Evolutionary conservation across 2,797 vertebrate genomes (phyloP), one percentile per base, ranked within the genome.

Genomic region (Sciaenops ocellatus): DNA sequence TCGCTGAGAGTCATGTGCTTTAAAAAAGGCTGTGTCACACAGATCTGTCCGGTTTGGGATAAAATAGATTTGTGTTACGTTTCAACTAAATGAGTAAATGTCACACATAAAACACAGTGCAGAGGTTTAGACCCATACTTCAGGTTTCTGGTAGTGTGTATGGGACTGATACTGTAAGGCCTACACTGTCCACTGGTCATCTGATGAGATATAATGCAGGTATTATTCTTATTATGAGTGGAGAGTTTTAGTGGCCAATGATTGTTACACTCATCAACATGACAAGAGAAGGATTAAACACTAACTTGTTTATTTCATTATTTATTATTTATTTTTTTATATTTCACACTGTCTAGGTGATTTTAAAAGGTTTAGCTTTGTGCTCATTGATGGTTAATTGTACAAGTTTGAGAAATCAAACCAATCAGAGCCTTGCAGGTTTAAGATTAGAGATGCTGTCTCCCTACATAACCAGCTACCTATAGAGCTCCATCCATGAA

Each of bases 51-150:
- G 57, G 52, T 68, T 64, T 30, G n/a, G 28, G 46, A 70, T 55
- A 47, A 50, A 78, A 59, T 42, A 76, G 51, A 61, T 46, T 10
- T 38, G 30, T 76, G 79, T 42, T 64, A 67, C 72, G 76, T 69
- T 73, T 75, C 62, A 75, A 67, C 86, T 68, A n/a, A n/a, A n/a
- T n/a, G 46, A 61, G 18, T 34, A 64, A 79, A 61, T 73, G 69
- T 42, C 67, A 80, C 68, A 55, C 62, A 75, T 2, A 47, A 74
- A 11, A 52, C 24, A 72, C 61, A 69, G 42, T 17, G 1, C 61
- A 69, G 55, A 20, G 72, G 60, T 61, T 64, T 34, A n/a, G 52
- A 61, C 15, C 28, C 16, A 66, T 34, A 63, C 3, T 30, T 50
- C 30, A 66, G 68, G 38, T 26, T 44, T 52, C 13, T 70, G 41